Conservation (phyloP, 2,888 invertebrate genomes). For the Lycocerus yunnanus region DNA sequence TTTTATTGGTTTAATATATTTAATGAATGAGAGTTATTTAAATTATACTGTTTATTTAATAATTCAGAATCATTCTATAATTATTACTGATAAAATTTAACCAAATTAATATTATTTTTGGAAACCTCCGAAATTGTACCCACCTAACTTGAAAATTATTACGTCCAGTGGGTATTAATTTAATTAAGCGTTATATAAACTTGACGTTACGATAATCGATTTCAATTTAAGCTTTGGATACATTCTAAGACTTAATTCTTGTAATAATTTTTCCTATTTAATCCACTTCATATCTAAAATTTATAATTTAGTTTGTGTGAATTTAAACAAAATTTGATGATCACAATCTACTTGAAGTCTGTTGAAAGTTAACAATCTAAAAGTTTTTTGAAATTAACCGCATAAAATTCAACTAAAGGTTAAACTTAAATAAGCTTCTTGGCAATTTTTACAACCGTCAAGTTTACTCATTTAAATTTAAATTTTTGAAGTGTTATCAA, state of each 20-base stretch:
- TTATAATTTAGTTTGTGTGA: not conserved
- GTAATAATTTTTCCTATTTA: not conserved
- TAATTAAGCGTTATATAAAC: not conserved
- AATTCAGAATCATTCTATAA: not conserved
- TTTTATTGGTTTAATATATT: not conserved
- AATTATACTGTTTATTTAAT: not conserved
- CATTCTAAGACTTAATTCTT: not conserved
- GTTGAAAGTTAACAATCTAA: not conserved
- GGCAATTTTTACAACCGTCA: not conserved
- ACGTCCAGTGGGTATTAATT: not conserved
- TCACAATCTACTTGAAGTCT: not conserved
- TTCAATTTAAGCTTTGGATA: not conserved
- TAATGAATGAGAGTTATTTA: not conserved
- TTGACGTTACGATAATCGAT: not conserved
- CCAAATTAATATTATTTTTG: not conserved
- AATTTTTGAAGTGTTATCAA: not conserved
- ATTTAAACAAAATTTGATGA: not conserved
- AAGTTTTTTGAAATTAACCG: not conserved
- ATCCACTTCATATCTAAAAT: not conserved
- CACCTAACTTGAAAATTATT: not conserved
- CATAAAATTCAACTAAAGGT: not conserved
- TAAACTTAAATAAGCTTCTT: not conserved
- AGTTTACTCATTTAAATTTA: not conserved
- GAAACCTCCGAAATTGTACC: not conserved
- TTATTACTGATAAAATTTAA: not conserved